Percentiles rank a stretch among this genome's conserved stretches.
Conservation (phyloP, 2,888 invertebrate genomes). For the Empis livida region DNA sequence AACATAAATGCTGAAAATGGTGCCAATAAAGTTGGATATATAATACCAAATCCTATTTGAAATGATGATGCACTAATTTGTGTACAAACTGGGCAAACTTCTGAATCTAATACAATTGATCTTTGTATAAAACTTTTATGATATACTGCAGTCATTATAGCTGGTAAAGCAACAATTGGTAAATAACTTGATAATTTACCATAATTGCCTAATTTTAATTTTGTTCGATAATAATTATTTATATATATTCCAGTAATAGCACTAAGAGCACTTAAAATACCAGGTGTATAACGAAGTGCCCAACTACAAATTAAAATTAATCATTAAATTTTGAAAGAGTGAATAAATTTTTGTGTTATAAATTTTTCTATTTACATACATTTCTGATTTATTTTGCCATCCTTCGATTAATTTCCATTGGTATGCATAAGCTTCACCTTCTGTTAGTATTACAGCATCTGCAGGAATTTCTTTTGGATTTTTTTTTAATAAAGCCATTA, state of each 20-base stretch:
- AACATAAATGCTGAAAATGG: constrained; percentile 48
- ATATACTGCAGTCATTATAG: constrained; percentile 38
- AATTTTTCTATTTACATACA: constrained; percentile 38
- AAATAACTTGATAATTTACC: constrained; percentile 48
- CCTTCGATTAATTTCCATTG: constrained; percentile 43
- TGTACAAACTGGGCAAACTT: constrained; percentile 50
- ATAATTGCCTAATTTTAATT: constrained; percentile 44
- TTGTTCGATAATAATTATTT: constrained; percentile 49
- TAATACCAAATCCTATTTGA: constrained; percentile 41
- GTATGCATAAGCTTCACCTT: constrained; percentile 45
- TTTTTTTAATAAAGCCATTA: constrained; percentile 47
- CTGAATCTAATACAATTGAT: constrained; percentile 43
- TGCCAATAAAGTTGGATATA: constrained; percentile 48
- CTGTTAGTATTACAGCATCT: constrained; percentile 45
- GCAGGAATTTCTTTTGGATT: constrained; percentile 39
- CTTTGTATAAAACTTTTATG: constrained; percentile 47
- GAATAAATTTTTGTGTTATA: too few relatives aligned
- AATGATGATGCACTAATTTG: constrained; percentile 45
- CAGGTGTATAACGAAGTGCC: constrained; percentile 40
- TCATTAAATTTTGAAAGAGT: neutral
- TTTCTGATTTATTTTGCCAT: constrained; percentile 47
- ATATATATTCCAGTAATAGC: constrained; percentile 41
- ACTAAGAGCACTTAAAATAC: constrained; percentile 39
- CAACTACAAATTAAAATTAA: constrained; percentile 41
- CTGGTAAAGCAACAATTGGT: constrained; percentile 48